phyloP scores from a whole-genome alignment of 2,113 vertebrate genomes.

The human region DNA sequence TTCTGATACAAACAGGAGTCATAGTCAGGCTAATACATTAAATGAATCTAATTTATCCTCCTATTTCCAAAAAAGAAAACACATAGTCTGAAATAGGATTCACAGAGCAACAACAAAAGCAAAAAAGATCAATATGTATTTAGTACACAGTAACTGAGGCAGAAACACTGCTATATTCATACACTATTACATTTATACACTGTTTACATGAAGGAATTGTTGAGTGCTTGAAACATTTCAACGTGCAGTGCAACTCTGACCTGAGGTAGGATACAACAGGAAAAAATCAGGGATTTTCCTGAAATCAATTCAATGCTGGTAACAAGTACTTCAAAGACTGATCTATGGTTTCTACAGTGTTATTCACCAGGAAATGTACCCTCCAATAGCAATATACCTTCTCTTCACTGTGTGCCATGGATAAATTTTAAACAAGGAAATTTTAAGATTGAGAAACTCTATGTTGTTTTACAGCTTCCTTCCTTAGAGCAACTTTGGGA shows the following conservation, averaged over 20 bases:
- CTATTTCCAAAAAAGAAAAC: background rate
- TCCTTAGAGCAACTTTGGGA: background rate
- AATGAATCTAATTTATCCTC: background rate
- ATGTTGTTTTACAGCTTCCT: background rate
- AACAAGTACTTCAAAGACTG: background rate
- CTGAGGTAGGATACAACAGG: rapidly evolving
- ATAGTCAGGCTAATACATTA: background rate
- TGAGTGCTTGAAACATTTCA: background rate
- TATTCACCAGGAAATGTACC: background rate
- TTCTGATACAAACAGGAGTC: constrained; percentile 10
- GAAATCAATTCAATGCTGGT: background rate
- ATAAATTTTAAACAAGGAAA: background rate
- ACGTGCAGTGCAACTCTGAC: background rate
- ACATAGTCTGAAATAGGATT: background rate
- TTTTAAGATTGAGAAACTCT: constrained; percentile 31
- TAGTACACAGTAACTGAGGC: background rate
- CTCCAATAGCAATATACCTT: rapidly evolving
- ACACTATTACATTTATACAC: too few species aligned
- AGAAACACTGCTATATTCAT: background rate
- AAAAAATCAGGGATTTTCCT: background rate
- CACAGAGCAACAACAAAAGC: background rate
- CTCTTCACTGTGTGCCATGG: background rate
- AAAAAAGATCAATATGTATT: background rate
- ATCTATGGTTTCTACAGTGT: background rate
- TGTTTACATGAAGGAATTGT: background rate